phyloP scores from a whole-genome alignment of 1,140 invertebrate species.

The Schmidtea mediterranea region DNA sequence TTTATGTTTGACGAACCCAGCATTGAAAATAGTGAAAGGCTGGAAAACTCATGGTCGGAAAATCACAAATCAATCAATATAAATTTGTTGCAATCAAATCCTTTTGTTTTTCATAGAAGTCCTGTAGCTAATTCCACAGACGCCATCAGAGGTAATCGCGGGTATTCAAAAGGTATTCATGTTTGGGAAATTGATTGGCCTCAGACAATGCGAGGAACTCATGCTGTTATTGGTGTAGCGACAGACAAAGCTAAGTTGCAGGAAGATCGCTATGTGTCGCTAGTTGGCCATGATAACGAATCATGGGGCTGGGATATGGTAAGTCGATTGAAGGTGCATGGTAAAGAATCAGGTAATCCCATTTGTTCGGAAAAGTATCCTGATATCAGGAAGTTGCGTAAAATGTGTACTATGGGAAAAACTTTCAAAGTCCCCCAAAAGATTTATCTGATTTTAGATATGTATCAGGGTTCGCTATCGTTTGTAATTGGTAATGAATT shows the following conservation, averaged over 20 bases:
- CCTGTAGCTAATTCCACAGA: conserved; percentile 96
- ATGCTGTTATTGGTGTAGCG: conserved; percentile 88
- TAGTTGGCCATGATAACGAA: conserved; percentile 53
- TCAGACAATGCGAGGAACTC: conserved; percentile 73
- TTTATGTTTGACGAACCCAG: too few relatives aligned
- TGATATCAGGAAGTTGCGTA: conserved; percentile 29
- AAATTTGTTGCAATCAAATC: too few relatives aligned
- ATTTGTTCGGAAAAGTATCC: too few relatives aligned
- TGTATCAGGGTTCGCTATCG: conserved; percentile 92
- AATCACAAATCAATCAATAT: too few relatives aligned
- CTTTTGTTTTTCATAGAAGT: conserved; percentile 62
- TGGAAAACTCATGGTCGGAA: too few relatives aligned
- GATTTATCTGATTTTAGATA: conserved; percentile 84
- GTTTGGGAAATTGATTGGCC: conserved; percentile 93
- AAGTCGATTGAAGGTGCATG: too few relatives aligned
- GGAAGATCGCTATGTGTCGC: conserved; percentile 34
- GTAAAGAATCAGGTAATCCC: too few relatives aligned
- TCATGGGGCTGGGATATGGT: conserved; percentile 98
- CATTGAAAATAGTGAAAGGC: too few relatives aligned
- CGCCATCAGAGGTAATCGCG: conserved; percentile 78
- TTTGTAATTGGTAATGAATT: conserved; percentile 94
- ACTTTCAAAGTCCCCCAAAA: conserved; percentile 50
- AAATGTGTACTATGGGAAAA: conserved; percentile 47
- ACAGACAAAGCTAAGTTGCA: conserved; percentile 36
- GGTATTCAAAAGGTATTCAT: conserved; percentile 78